These are phyloP conservation scores for Nautilus pompilius DNA, from an alignment of 1,140 invertebrate genomes.

Conservation along the genomic window DNA sequence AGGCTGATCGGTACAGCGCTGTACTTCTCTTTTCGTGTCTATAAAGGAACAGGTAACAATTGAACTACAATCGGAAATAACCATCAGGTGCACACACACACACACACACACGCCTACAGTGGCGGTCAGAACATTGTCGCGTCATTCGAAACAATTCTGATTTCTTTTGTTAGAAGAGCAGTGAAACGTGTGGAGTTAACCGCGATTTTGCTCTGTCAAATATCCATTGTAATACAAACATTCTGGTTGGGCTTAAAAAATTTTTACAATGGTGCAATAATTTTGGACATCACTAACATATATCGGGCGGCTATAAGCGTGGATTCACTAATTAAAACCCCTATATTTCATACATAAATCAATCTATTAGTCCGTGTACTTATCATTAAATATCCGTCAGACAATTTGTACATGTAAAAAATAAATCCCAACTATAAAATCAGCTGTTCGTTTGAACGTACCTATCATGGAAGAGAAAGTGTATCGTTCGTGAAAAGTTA, in stretches of 20 bases:
- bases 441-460: no score
- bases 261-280: neutral
- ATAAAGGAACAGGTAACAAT: no score
- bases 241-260: neutral
- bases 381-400: no score
- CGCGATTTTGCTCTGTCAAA: neutral
- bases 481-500: no score
- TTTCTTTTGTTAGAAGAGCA: neutral
- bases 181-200: neutral
- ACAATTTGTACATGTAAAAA: no score
- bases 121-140: neutral
- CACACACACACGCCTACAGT: neutral
- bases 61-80: neutral
- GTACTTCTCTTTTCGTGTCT: neutral
- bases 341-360: no score
- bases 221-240: neutral
- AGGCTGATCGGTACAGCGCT: neutral
- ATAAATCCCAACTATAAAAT: no score
- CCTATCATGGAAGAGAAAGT: no score
- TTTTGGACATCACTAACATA: neutral
- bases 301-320: no score
- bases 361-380: no score
- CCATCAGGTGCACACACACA: neutral
- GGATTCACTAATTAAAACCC: no score
- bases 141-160: neutral